Evolutionary conservation across 2,797 vertebrate species (phyloP).

Genomic region (Adrianichthys oophorus): DNA sequence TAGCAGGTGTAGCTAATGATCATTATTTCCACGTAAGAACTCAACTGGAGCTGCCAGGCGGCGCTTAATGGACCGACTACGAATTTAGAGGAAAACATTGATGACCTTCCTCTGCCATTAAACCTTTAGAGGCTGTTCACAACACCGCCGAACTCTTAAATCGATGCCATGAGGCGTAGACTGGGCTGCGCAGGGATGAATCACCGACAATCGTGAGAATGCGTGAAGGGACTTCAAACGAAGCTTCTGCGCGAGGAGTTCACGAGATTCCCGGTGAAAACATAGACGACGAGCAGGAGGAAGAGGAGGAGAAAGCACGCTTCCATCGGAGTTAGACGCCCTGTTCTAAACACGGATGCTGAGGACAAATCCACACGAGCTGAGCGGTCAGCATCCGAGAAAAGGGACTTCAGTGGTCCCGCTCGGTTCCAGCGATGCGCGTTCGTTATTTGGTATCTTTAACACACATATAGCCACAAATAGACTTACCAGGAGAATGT

Average conservation of each 20-base stretch:
- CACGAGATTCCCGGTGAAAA: too few species aligned
- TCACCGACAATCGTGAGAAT: constrained; percentile 23
- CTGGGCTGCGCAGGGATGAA: constrained; percentile 47
- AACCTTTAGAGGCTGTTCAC: constrained; percentile 36
- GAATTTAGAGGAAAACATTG: constrained; percentile 24
- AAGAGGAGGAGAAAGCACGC: neutral
- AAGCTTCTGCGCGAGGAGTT: neutral
- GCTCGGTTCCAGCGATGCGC: neutral
- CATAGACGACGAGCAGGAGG: too few species aligned
- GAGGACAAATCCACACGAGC: constrained; percentile 39
- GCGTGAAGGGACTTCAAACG: constrained; percentile 10
- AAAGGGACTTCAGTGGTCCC: neutral
- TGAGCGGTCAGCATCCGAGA: constrained; percentile 46
- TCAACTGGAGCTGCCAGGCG: too few species aligned
- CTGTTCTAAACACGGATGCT: constrained; percentile 41
- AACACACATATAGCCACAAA: neutral
- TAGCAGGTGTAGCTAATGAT: too few species aligned
- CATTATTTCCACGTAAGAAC: too few species aligned
- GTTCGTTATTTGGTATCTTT: neutral
- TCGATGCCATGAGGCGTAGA: constrained; percentile 51
- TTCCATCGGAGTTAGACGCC: constrained; percentile 28
- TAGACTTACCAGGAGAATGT: too few species aligned
- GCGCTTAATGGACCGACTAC: too few species aligned
- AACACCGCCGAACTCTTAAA: constrained; percentile 22
- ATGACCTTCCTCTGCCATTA: constrained; percentile 32